A percentile compares a stretch with the other conserved stretches of the same genome.
These are phyloP conservation scores for Cyprinodon diabolis DNA, from an alignment of 2,797 vertebrate species.

Conservation along the genomic window DNA sequence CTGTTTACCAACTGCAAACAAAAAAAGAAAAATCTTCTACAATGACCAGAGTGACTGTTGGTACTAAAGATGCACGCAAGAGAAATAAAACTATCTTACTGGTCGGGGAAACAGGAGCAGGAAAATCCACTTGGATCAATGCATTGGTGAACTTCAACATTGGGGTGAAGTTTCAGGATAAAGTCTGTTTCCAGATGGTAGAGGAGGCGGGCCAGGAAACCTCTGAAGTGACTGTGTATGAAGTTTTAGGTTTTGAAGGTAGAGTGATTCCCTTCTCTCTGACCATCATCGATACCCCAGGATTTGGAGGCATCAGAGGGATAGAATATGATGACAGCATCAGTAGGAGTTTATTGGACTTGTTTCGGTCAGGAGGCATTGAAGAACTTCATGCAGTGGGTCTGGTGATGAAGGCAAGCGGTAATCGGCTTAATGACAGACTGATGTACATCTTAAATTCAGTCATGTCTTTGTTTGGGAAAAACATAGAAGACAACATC, in stretches of 20 bases:
- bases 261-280: neutral
- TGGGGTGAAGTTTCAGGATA: conserved; percentile 1
- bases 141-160: neutral
- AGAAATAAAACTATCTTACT: neutral
- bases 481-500: neutral
- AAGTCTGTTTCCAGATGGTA: neutral
- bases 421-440: neutral
- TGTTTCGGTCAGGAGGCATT: neutral
- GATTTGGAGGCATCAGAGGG: neutral
- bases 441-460: neutral
- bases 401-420: neutral
- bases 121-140: conserved; percentile 1
- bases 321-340: neutral
- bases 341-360: neutral
- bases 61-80: neutral
- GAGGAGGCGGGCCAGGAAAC: neutral
- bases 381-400: neutral
- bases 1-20: neutral
- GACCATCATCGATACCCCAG: neutral
- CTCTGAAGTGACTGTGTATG: neutral
- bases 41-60: neutral
- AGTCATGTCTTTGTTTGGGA: neutral
- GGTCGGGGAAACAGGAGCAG: conserved; percentile 4
- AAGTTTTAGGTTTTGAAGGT: conserved; percentile 4
- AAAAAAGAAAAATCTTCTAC: neutral